Conservation (phyloP, 2,113 vertebrate species). For the Ophthalmolycus amberensis region DNA sequence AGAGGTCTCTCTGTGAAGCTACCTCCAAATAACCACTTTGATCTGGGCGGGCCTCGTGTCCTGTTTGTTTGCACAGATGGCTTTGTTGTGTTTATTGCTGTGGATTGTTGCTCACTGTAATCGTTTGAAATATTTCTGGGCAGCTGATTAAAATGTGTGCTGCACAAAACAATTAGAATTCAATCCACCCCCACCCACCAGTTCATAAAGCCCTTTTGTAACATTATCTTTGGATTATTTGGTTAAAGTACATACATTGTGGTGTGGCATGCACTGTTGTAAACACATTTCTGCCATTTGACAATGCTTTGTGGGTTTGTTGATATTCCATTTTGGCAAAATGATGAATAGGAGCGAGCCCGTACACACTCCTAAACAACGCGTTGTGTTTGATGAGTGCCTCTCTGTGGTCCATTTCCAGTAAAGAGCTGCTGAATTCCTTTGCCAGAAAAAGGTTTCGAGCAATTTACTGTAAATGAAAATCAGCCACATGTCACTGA, state of each 20-base stretch:
- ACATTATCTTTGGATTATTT: background rate
- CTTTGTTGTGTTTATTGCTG: constrained; percentile 29
- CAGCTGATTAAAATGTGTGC: constrained; percentile 25
- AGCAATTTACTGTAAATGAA: constrained; percentile 17
- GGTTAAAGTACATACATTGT: background rate
- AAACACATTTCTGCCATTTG: background rate
- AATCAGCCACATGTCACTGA: constrained; percentile 20
- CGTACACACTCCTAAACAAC: background rate
- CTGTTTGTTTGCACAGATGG: constrained; percentile 40
- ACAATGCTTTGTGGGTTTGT: too few relatives aligned
- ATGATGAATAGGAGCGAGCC: background rate
- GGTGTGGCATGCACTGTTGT: background rate
- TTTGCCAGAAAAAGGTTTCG: constrained; percentile 49
- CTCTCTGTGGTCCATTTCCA: constrained; percentile 46
- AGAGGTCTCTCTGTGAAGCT: constrained; percentile 14
- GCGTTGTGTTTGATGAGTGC: background rate
- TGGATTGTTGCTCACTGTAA: constrained; percentile 19
- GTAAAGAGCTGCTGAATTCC: constrained; percentile 46
- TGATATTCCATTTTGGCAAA: too few relatives aligned
- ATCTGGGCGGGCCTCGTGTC: background rate
- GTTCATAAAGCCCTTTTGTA: too few relatives aligned
- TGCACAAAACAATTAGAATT: background rate
- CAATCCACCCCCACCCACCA: background rate
- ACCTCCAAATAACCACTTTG: constrained; percentile 47
- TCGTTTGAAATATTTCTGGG: constrained; percentile 20